Percentiles rank a stretch among this genome's conserved stretches.
These are phyloP conservation scores for Ennomos quercinarius DNA, from an alignment of 2,888 invertebrate species.

Conservation along the genomic window DNA sequence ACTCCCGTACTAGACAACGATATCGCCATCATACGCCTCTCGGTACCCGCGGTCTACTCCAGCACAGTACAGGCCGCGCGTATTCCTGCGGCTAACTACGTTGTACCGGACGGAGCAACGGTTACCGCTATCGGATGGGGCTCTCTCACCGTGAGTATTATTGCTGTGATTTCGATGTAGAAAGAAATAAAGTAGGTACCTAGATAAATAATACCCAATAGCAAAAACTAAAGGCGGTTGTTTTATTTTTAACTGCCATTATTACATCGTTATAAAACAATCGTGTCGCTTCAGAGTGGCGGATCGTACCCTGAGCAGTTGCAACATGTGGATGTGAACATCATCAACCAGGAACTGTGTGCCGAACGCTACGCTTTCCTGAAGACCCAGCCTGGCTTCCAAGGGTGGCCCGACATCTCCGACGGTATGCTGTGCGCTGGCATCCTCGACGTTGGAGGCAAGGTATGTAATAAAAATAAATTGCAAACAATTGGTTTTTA, in stretches of 20 bases:
- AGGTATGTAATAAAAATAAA: slow-evolving; percentile 18
- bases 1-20: slow-evolving; percentile 46
- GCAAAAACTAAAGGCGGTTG: too few relatives aligned
- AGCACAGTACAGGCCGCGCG: slow-evolving; percentile 42
- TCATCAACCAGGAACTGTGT: slow-evolving; percentile 63
- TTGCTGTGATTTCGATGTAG: too few relatives aligned
- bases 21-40: slow-evolving; percentile 55
- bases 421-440: slow-evolving; percentile 71
- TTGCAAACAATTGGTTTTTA: too few relatives aligned
- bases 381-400: slow-evolving; percentile 48
- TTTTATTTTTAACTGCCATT: too few relatives aligned
- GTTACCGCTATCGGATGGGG: slow-evolving; percentile 61
- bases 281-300: slow-evolving; percentile 35
- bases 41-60: slow-evolving; percentile 39
- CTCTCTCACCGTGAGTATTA: slow-evolving; percentile 46
- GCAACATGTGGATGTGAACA: slow-evolving; percentile 55
- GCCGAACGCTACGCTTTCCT: slow-evolving; percentile 54
- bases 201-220: too few relatives aligned
- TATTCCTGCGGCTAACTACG: slow-evolving; percentile 51
- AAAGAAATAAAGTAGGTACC: too few relatives aligned
- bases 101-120: slow-evolving; percentile 38
- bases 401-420: slow-evolving; percentile 52
- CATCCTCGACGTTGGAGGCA: slow-evolving; percentile 57
- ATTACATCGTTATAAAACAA: too few relatives aligned
- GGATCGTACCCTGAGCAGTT: slow-evolving; percentile 49